phyloP scores from a whole-genome alignment of 1,140 invertebrate species.

The Solenopsis fugax region DNA sequence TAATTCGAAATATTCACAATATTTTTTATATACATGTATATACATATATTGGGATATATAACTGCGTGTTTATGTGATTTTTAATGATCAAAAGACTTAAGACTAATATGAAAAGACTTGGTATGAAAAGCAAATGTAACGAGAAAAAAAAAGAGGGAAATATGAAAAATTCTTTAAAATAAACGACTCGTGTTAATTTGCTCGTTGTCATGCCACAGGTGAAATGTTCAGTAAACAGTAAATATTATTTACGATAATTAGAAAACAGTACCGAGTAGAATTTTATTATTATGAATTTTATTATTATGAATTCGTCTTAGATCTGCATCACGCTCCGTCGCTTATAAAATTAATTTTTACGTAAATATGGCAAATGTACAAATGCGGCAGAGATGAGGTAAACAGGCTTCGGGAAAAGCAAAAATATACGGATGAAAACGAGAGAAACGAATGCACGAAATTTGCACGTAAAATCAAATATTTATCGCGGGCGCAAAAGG shows the following conservation, averaged over 20 bases:
- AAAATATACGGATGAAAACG: not conserved
- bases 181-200: not conserved
- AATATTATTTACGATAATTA: not conserved
- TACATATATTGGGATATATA: not conserved
- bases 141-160: not conserved
- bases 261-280: not conserved
- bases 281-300: not conserved
- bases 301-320: not conserved
- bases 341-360: slow-evolving; percentile 33
- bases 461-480: slow-evolving; percentile 55
- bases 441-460: slow-evolving; percentile 12
- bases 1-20: not conserved
- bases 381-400: not conserved
- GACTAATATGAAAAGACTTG: not conserved
- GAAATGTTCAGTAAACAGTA: not conserved
- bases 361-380: not conserved
- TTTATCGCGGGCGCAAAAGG: slow-evolving; percentile 40
- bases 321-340: not conserved
- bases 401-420: not conserved
- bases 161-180: not conserved
- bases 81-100: not conserved
- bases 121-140: not conserved
- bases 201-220: not conserved
- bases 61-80: not conserved
- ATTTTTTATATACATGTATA: not conserved